phyloP scores from a whole-genome alignment of 2,888 invertebrate species.

The Andrena praecox region DNA sequence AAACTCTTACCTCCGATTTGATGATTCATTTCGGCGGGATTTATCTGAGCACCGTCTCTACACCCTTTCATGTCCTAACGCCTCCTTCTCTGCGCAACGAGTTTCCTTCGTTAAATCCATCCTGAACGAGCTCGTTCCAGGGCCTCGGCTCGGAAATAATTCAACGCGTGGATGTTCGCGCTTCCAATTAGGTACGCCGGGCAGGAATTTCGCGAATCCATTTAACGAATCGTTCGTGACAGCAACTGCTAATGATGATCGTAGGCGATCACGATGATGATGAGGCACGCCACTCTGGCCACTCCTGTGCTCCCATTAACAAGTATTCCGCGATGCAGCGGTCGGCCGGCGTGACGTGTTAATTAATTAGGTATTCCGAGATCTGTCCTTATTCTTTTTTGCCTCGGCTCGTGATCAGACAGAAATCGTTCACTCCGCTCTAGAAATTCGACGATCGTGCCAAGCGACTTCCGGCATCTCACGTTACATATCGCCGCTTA shows the following conservation, averaged over 20 bases:
- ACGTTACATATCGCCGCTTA: background rate
- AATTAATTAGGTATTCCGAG: conserved; percentile 66
- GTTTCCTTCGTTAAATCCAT: background rate
- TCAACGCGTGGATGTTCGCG: background rate
- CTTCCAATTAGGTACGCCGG: background rate
- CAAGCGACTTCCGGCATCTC: conserved; percentile 48
- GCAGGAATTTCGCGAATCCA: background rate
- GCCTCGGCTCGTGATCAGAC: conserved; percentile 36
- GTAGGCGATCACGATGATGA: conserved; percentile 40
- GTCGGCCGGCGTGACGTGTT: conserved; percentile 58
- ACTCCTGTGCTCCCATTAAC: conserved; percentile 81
- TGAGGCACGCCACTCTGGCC: conserved; percentile 57
- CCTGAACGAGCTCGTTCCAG: background rate
- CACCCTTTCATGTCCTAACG: background rate
- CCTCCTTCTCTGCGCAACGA: background rate
- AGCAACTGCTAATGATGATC: conserved; percentile 44
- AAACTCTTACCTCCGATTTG: too few relatives aligned
- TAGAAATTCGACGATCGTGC: conserved; percentile 60
- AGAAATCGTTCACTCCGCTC: conserved; percentile 62
- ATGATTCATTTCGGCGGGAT: background rate
- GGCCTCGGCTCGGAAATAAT: background rate
- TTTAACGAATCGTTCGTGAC: conserved; percentile 53
- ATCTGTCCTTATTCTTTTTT: conserved; percentile 43
- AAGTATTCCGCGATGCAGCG: conserved; percentile 80
- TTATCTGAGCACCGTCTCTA: background rate